Evolutionary conservation across 2,888 invertebrate genomes (phyloP).

Genomic region (Altica lythri): DNA sequence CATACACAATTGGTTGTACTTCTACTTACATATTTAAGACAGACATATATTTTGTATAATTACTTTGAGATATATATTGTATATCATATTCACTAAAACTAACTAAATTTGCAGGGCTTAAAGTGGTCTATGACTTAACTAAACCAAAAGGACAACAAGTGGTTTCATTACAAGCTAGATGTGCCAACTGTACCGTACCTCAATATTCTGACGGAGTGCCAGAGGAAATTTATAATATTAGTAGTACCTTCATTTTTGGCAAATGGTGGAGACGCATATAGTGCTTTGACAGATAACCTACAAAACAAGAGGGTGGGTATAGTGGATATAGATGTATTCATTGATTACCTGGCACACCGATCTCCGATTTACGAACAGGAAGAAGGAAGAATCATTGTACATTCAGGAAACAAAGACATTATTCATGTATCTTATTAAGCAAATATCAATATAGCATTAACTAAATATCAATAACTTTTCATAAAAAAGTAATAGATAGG

Average conservation of each 20-base stretch:
- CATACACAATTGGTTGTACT: too few relatives aligned
- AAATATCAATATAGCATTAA: background rate
- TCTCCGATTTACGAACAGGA: constrained; percentile 60
- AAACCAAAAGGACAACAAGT: constrained; percentile 66
- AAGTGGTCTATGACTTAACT: constrained; percentile 65
- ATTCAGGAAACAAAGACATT: background rate
- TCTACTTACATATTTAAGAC: too few relatives aligned
- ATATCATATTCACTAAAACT: constrained; percentile 12
- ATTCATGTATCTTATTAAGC: too few relatives aligned
- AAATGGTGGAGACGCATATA: constrained; percentile 73
- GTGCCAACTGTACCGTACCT: constrained; percentile 69
- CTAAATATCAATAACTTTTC: too few relatives aligned
- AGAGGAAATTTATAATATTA: constrained; percentile 65
- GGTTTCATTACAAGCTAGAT: constrained; percentile 62
- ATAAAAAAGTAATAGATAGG: too few relatives aligned
- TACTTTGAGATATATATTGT: background rate
- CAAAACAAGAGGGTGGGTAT: constrained; percentile 59
- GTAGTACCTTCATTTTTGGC: constrained; percentile 66
- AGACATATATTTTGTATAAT: background rate
- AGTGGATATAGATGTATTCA: constrained; percentile 63
- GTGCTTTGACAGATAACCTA: constrained; percentile 59
- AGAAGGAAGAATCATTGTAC: constrained; percentile 60
- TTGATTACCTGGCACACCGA: constrained; percentile 60
- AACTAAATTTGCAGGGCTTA: constrained; percentile 60
- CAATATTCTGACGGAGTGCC: constrained; percentile 64